These are phyloP conservation scores for Dermatemys mawii DNA, from an alignment of 2,113 vertebrate genomes.

Conservation along the genomic window DNA sequence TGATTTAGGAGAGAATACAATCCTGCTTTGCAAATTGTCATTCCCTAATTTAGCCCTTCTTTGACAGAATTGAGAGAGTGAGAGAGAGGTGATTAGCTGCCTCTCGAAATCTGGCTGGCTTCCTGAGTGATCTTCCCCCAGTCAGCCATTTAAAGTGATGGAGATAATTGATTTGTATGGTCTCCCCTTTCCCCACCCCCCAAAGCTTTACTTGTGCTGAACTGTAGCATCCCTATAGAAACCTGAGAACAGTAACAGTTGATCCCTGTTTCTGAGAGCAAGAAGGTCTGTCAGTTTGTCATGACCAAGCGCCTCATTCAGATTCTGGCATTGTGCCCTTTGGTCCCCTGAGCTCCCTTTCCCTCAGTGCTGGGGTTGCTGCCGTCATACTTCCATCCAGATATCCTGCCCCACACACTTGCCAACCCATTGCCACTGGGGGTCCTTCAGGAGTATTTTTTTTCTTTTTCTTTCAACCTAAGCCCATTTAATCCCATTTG, in stretches of 20 bases:
- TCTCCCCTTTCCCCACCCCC: constrained; percentile 8
- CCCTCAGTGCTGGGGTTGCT: not conserved
- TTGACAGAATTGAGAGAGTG: constrained; percentile 75
- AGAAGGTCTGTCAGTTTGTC: constrained; percentile 15
- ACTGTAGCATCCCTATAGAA: constrained; percentile 60
- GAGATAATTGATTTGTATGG: constrained; percentile 78
- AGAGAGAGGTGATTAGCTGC: constrained; percentile 73
- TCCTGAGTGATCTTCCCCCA: constrained; percentile 54
- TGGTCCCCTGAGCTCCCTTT: not conserved
- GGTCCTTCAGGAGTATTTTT: not conserved
- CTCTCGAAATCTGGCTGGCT: constrained; percentile 67
- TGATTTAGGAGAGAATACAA: constrained; percentile 78
- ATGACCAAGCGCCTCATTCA: not conserved
- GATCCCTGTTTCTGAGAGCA: constrained; percentile 47
- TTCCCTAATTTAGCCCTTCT: constrained; percentile 79
- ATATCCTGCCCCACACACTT: not conserved
- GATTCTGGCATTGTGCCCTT: not conserved
- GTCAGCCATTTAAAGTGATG: constrained; percentile 75
- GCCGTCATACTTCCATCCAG: not conserved
- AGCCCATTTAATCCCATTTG: not conserved
- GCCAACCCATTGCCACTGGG: not conserved
- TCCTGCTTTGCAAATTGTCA: constrained; percentile 78
- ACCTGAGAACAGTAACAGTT: constrained; percentile 24
- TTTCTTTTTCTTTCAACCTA: not conserved
- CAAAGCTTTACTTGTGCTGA: constrained; percentile 31